Conservation (phyloP, 2,113 vertebrate species). For the Tympanuchus pallidicinctus region DNA sequence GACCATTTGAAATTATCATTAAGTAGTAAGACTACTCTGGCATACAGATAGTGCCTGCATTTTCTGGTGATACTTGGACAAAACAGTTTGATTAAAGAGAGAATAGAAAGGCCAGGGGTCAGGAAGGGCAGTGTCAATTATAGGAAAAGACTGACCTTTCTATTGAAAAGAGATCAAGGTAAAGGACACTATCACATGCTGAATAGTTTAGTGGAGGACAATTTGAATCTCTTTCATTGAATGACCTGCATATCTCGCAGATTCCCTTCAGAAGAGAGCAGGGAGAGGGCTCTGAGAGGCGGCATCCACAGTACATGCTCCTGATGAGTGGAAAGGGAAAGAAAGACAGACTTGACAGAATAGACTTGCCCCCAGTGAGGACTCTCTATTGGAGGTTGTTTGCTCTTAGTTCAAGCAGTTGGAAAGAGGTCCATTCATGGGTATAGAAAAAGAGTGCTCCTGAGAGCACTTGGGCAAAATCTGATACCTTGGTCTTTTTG, state of each 20-base stretch:
- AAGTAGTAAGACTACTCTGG: background rate
- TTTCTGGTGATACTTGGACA: background rate
- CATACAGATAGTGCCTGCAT: background rate
- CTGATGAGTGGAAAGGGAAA: background rate
- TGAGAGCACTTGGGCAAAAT: background rate
- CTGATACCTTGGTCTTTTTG: background rate
- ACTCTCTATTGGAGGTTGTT: background rate
- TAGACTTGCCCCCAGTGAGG: background rate
- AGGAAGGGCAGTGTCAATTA: accelerated
- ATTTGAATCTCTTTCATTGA: background rate
- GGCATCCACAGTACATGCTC: background rate
- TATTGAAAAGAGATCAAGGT: background rate
- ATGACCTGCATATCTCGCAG: background rate
- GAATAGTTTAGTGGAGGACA: background rate
- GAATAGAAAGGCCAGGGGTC: background rate
- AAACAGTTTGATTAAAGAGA: background rate
- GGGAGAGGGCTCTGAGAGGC: background rate
- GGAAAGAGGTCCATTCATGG: background rate
- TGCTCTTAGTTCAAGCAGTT: background rate
- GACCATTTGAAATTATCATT: background rate
- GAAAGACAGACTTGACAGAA: background rate
- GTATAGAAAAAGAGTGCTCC: background rate
- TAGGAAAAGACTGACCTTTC: background rate
- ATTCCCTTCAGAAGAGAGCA: background rate
- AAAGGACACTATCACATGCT: background rate